These are phyloP conservation scores for Palythoa grandis DNA, from an alignment of 92 coral and sea anemone species.

Conservation along the genomic window DNA sequence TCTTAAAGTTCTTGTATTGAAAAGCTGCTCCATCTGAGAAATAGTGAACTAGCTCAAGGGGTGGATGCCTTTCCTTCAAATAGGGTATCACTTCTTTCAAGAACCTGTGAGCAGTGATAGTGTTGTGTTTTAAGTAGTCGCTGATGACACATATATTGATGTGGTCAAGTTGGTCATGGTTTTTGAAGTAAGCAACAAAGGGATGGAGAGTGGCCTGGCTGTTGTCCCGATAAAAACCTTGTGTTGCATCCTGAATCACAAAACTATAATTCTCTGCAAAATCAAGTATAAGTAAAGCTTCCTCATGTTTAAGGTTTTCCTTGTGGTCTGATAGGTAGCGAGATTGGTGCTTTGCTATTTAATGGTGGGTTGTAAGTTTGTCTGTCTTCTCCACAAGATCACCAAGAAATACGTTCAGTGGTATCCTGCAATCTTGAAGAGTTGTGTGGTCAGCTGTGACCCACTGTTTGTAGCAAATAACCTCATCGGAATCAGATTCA, in stretches of 20 bases:
- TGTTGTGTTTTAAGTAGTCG: no score
- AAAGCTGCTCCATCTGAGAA: conserved; percentile 42
- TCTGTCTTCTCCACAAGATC: conserved; percentile 15
- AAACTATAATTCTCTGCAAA: conserved; percentile 46
- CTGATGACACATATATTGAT: no score
- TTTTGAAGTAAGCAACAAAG: no score
- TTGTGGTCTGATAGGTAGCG: conserved; percentile 27
- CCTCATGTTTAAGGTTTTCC: conserved; percentile 7
- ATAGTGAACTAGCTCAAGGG: no score
- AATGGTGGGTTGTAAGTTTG: conserved; percentile 39
- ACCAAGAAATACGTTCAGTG: conserved; percentile 15
- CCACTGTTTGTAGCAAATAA: conserved; percentile 30
- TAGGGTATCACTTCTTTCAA: no score
- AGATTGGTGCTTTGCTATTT: conserved; percentile 43
- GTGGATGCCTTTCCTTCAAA: no score
- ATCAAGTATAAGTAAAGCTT: conserved; percentile 23
- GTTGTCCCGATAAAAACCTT: no score
- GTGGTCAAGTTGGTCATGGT: no score
- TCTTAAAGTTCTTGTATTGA: conserved; percentile 33
- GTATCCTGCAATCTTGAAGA: conserved; percentile 20
- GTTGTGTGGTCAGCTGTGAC: conserved; percentile 41
- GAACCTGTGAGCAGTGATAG: no score
- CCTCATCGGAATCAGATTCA: conserved; percentile 25
- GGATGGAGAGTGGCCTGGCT: no score
- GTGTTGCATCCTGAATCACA: no score